These are phyloP conservation scores for Polypedilum vanderplanki DNA, from an alignment of 1,140 invertebrate species.

Conservation along the genomic window DNA sequence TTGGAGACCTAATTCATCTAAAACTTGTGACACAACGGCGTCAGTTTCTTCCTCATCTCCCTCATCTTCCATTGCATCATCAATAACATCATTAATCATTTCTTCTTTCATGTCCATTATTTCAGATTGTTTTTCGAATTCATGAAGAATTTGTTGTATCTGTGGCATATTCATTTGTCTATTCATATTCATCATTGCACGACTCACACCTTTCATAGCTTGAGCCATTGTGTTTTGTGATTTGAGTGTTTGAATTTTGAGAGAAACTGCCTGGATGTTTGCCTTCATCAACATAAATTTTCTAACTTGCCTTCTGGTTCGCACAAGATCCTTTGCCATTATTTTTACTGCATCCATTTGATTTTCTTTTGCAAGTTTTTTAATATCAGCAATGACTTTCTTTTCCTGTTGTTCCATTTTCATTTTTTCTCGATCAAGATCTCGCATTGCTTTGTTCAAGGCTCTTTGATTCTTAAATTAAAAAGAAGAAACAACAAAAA, in stretches of 20 bases:
- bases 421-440: conserved; percentile 86
- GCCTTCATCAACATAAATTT: conserved; percentile 99
- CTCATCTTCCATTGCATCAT: conserved; percentile 98
- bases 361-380: conserved; percentile 97
- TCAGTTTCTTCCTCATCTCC: conserved; percentile 97
- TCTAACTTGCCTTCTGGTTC: conserved; percentile 90
- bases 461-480: conserved; percentile 77
- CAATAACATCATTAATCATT: conserved; percentile 99
- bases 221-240: conserved; percentile 99
- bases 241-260: conserved; percentile 97
- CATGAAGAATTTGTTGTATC: conserved; percentile 97
- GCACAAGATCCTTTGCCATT: conserved; percentile 98
- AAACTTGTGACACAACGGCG: conserved; percentile 84
- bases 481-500: conserved; percentile 5
- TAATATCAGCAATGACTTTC: conserved; percentile 97
- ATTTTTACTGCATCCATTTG: conserved; percentile 99
- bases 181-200: conserved; percentile 99
- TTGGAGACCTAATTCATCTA: conserved; percentile 95
- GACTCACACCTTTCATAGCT: conserved; percentile 98
- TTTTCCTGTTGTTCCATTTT: conserved; percentile 99
- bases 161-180: conserved; percentile 95
- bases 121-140: conserved; percentile 99
- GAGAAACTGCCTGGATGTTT: conserved; percentile 96
- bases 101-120: conserved; percentile 99
- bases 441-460: conserved; percentile 97